Base-by-base conservation (phyloP, 2,888 invertebrate genomes). In the Diaperis boleti region DNA sequence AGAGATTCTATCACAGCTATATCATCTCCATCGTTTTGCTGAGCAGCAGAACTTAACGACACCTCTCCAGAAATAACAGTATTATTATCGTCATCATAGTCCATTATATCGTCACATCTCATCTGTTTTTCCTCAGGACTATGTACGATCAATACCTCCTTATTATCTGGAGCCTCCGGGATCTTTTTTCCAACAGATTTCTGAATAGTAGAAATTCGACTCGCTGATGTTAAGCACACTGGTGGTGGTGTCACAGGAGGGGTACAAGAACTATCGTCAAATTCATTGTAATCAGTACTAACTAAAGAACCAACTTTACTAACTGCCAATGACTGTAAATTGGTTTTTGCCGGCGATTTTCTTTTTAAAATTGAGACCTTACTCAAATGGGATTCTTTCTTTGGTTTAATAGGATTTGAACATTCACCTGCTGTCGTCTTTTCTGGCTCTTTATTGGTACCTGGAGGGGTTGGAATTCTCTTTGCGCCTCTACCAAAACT, bases 321-420 rank as follows among this genome's bases (percentile, higher is more conserved):
- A 1, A 78, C 76, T 0, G 79, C 76, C 66, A 82, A 77, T 0
- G 80, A 78, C 49, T 77, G 75, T 1, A 82, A 77, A 6, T 81
- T 82, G 8, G 73, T 70, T 66, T 78, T 79, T 7, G 73, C 67
- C 1, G 79, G 74, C 0, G 83, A 78, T 72, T 85, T 86, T 31
- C 85, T 84, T 70, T 87, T 87, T 1, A 88, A 78, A 55, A 88
- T 87, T 0, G 87, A 87, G 1, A 87, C 86, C 76, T 86, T 86
- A 63, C 77, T 82, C 14, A 82, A 73, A 72, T 83, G 83, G 10
- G 82, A 76, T 68, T 83, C 82, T 67, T 79, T 85, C 79, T 84
- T 83, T 1, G 69, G 72, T 69, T 81, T 81, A 2, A 72, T 69
- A 3, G 68, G 49, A 0, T 61, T 47, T 1, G 67, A 63, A 15